These are phyloP conservation scores for Erpetoichthys calabaricus DNA, from an alignment of 2,797 vertebrate species.

Conservation along the genomic window DNA sequence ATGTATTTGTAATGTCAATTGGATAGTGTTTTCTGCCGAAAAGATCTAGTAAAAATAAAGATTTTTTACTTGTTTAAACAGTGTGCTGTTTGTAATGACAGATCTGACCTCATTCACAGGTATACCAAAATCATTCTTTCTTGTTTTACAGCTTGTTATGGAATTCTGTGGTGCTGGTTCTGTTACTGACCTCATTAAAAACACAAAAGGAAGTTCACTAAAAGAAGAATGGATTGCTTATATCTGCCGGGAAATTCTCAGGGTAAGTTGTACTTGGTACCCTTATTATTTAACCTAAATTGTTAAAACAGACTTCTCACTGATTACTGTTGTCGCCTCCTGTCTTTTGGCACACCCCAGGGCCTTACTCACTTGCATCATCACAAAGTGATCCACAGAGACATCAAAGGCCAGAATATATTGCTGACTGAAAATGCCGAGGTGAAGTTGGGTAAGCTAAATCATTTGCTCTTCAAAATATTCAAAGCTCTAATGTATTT, in stretches of 20 bases:
- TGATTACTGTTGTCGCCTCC: background rate
- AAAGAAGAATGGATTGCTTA: conserved; percentile 97
- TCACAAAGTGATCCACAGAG: conserved; percentile 95
- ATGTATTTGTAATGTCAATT: too few relatives aligned
- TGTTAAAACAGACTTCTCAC: conserved; percentile 4
- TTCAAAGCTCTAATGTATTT: too few relatives aligned
- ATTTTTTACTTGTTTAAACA: too few relatives aligned
- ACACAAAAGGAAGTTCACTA: conserved; percentile 90
- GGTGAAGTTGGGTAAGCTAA: conserved; percentile 78
- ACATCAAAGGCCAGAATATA: conserved; percentile 95
- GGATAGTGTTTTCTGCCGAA: too few relatives aligned
- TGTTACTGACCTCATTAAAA: conserved; percentile 91
- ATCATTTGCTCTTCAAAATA: too few relatives aligned
- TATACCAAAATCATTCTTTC: too few relatives aligned
- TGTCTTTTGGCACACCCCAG: conserved; percentile 40
- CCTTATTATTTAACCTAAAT: background rate
- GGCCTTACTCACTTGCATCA: conserved; percentile 94
- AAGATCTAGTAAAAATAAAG: too few relatives aligned
- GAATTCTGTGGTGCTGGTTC: conserved; percentile 94
- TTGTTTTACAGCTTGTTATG: conserved; percentile 74
- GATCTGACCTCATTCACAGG: too few relatives aligned
- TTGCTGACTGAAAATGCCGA: conserved; percentile 91
- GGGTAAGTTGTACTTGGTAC: conserved; percentile 45
- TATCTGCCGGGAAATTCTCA: conserved; percentile 89
- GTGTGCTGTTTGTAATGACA: too few relatives aligned